Base-by-base conservation (phyloP, 2,888 invertebrate genomes). In the Psylliodes chrysocephalus region DNA sequence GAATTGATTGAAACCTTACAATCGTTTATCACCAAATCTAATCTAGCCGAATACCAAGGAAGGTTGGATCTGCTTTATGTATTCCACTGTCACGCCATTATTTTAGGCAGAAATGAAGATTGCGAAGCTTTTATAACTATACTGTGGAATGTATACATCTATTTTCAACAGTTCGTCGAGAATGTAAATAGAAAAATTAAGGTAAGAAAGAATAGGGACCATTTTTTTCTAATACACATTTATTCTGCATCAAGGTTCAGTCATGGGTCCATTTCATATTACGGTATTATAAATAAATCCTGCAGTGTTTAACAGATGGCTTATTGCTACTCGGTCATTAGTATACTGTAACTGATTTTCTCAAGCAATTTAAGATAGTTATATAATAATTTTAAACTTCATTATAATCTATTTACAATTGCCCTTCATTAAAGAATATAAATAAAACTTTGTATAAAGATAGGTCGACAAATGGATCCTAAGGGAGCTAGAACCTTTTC, bases 11-110 rank as follows among this genome's bases (percentile, higher is more conserved):
- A 85, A 25, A 87, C 90, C 0, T 82, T 98, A 30, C 90, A 91
- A 66, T 88, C 90, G 62, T 96, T 96, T 78, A 88, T 98, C 79
- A 93, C 93, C 74, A 88, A 89, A 42, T 91, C 96, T 0, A 87
- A 90, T 61, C 82, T 97, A 25, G 95, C 92, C 0, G 96, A 98
- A 81, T 98, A 91, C 77, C 85, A 89, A 64, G 84, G 90, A 0
- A 86, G 98, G 61, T 83, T 98, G 57, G 86, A 90, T 63, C 87
- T 97, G 1, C 81, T 98, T 2, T 87, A 88, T 64, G 87, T 90
- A 1, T 95, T 95, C 78, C 94, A 95, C 78, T 90, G 92, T 71
- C 94, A 96, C 78, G 82, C 89, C 62, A 82, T 90, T 60, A 86
- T 91, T 77, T 82, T 90, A 52, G 68, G 68, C 57, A 63, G 53